Evolutionary conservation across 1,140 invertebrate species (phyloP), one percentile per base, ranked within the genome.

Genomic region (Leptonema lineaticorne): DNA sequence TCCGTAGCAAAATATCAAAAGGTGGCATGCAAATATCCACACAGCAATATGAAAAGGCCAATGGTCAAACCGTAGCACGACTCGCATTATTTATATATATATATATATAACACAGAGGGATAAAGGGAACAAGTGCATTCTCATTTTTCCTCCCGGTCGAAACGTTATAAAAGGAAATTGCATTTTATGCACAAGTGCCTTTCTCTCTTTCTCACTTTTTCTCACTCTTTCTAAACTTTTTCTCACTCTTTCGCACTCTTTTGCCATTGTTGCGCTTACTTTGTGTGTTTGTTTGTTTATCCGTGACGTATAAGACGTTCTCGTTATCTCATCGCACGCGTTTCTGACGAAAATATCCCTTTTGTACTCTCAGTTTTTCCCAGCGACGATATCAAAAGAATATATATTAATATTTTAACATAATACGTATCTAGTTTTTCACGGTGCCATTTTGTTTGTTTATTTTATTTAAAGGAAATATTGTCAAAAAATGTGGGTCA

Each of bases 121-220:
- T 48, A 41, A 41, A 1, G 37, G 16, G 30, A 33, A 11, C 5
- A 11, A 41, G 37, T 2, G 37, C 37, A 45, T 20, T 9, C 59
- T n/a, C 2, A 16, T 37, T 58, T 8, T 26, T 28, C n/a, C 7
- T 33, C 20, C 41, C 20, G 60, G 37, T 46, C 37, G 20, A 27
- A 8, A 22, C 14, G 70, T 48, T 63, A 67, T 72, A 69, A 69
- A 71, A 69, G 70, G 70, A 72, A 69, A 72, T 72, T 72, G 70
- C 70, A 69, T 72, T 69, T 69, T 69, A 72, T 72, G 67, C 70
- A 58, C 67, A 64, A 58, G 69, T 63, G 69, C 46, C 37, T 26
- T 9, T 26, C 63, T 50, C 30, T 18, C 50, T 30, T 16, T 16
- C 62, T 27, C 58, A 48, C 30, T 28, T 70, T 22, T 69, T 26